Evolutionary conservation across 2,797 vertebrate genomes (phyloP).

Genomic region (Oreonectes daqikongensis): DNA sequence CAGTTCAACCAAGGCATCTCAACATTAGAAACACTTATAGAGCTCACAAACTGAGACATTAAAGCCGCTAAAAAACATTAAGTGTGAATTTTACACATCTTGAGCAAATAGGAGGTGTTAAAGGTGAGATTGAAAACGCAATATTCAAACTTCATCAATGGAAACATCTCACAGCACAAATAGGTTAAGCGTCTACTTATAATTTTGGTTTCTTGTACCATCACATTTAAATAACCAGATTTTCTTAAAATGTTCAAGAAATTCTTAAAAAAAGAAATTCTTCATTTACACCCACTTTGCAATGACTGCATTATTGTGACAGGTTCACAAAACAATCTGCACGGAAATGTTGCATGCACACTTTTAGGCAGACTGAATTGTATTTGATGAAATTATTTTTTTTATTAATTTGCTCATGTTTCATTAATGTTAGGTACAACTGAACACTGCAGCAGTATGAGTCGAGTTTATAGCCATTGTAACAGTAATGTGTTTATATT

Average conservation of each 20-base stretch:
- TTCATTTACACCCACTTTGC: not conserved
- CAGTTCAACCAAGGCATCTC: slow-evolving; percentile 35
- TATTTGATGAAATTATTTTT: not conserved
- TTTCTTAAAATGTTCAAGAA: not conserved
- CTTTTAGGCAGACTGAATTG: not conserved
- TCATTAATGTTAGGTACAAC: not conserved
- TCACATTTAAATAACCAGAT: not conserved
- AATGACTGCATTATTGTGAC: not conserved
- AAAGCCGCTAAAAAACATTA: slow-evolving; percentile 10
- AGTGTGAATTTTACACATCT: not conserved
- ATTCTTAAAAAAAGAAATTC: no score
- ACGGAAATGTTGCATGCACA: not conserved
- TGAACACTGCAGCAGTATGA: not conserved
- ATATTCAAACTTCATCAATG: no score
- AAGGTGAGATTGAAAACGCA: not conserved
- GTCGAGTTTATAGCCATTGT: not conserved
- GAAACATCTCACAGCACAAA: no score
- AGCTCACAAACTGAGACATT: not conserved
- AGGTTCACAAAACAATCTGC: no score
- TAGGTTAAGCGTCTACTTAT: no score
- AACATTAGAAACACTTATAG: slow-evolving; percentile 16
- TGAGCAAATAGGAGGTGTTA: not conserved
- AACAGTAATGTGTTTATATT: not conserved
- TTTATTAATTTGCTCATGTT: not conserved
- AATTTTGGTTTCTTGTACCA: not conserved